These are phyloP conservation scores for Lepidonotus clava DNA, from an alignment of 2,888 invertebrate genomes.

Conservation along the genomic window DNA sequence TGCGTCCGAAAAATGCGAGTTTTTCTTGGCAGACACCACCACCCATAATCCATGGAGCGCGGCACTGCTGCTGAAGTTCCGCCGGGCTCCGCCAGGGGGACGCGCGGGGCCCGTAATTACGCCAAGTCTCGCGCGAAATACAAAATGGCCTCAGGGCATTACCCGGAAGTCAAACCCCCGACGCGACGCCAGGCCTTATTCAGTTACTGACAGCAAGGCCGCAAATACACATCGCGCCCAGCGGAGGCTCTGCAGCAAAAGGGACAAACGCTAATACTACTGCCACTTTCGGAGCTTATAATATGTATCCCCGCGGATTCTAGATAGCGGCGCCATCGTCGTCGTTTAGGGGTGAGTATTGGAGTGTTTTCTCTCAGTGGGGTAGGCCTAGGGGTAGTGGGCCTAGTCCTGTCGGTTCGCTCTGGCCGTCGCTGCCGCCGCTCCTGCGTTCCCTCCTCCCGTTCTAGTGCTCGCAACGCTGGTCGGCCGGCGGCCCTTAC, in stretches of 20 bases:
- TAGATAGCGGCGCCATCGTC: no score
- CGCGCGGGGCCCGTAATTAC: slow-evolving; percentile 46
- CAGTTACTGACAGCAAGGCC: slow-evolving; percentile 52
- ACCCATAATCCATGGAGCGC: slow-evolving; percentile 36
- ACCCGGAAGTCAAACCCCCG: slow-evolving; percentile 55
- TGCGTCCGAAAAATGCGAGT: slow-evolving; percentile 25
- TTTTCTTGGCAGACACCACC: slow-evolving; percentile 39
- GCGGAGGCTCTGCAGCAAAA: not conserved
- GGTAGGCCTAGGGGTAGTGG: no score
- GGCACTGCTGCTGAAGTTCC: slow-evolving; percentile 1
- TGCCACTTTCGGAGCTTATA: not conserved
- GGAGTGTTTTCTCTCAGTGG: no score
- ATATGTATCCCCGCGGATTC: no score
- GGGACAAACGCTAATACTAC: not conserved
- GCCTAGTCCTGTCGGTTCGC: no score
- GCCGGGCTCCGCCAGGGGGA: slow-evolving; percentile 36
- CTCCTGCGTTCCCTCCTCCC: not conserved
- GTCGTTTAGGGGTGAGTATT: not conserved
- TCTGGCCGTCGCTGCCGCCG: not conserved
- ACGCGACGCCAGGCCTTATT: slow-evolving; percentile 57
- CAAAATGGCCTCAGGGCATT: slow-evolving; percentile 56
- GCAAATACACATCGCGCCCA: slow-evolving; percentile 44
- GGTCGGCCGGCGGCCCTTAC: not conserved
- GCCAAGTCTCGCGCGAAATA: slow-evolving; percentile 58
- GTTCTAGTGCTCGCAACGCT: not conserved